These are phyloP conservation scores for Tympanuchus pallidicinctus DNA, from an alignment of 2,113 vertebrate genomes.

Conservation along the genomic window DNA sequence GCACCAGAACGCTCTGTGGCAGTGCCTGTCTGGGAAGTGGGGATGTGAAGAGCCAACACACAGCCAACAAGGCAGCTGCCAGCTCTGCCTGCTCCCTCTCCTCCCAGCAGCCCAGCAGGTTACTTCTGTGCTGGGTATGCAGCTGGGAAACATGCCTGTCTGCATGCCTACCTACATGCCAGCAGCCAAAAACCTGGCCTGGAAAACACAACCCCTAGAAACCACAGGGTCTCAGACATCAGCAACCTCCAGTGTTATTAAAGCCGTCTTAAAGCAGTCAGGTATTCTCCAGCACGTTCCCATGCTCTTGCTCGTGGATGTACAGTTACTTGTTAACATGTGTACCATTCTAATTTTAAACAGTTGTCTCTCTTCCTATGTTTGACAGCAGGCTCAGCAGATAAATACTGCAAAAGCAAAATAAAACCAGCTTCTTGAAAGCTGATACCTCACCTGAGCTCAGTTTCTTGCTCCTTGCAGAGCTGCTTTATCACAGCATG, in stretches of 20 bases:
- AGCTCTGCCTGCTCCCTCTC: not conserved
- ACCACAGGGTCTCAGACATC: not conserved
- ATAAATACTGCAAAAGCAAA: slow-evolving; percentile 15
- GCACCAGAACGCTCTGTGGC: not conserved
- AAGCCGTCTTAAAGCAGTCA: not conserved
- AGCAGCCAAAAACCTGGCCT: not conserved
- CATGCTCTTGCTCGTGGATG: not conserved
- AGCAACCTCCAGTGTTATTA: not conserved
- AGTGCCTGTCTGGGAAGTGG: not conserved
- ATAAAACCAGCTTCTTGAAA: slow-evolving; percentile 29
- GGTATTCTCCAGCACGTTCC: not conserved
- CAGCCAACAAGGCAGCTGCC: not conserved
- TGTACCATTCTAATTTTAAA: slow-evolving; percentile 79
- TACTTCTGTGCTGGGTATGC: accelerated
- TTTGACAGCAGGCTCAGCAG: slow-evolving; percentile 18
- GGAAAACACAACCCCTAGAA: not conserved
- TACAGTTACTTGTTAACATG: slow-evolving; percentile 78
- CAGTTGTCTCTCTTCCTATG: slow-evolving; percentile 60
- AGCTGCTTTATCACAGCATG: not conserved
- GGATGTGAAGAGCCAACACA: not conserved
- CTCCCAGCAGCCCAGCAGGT: not conserved
- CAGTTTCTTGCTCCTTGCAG: slow-evolving; percentile 1
- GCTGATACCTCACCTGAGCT: not conserved
- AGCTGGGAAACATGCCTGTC: not conserved
- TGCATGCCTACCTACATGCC: not conserved